Base-by-base conservation (phyloP, 2,113 vertebrate genomes). In the Lonchura striata region DNA sequence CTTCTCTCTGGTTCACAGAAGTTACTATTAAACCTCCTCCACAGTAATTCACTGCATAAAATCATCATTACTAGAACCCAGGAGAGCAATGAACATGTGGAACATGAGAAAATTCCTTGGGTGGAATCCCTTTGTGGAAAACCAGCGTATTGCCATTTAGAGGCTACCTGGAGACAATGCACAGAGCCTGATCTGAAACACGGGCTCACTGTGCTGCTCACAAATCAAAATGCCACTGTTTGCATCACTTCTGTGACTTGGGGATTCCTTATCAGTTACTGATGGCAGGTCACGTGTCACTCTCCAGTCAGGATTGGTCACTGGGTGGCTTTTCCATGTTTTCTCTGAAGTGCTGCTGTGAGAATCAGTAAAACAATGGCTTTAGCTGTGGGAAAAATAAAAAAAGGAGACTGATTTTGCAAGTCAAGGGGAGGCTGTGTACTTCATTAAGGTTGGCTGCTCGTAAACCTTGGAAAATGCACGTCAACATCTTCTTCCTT, bases 311-410 rank as follows among this genome's bases (percentile, higher is more conserved):
- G 60, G 44, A 11, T 14, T 84, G 44, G 39, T 63, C 64, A 10
- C 64, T 63, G 53, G 19, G 11, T 56, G 30, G n/a, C 61, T 91
- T 82, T 75, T 23, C 21, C 44, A 3, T 47, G 77, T 80, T 68
- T 68, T n/a, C 37, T n/a, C 30, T 21, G 9, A 54, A 25, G 8
- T 33, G 39, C 52, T 90, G 72, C 10, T 72, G 27, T 93, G 64
- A 92, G 41, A 92, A 68, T 47, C 37, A 82, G 42, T n/a, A 54
- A 94, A 94, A 87, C 82, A 92, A 77, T 90, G 65, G n/a, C 57
- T 85, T 87, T 53, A 37, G 64, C 71, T 86, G 18, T 79, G 64
- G 57, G 23, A 24, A 18, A 22, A 39, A 50, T 41, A 46, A 75
- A 54, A 42, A 44, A 68, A 42, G 24, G 17, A 41, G 25, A 16